Conservation (phyloP, 2,797 vertebrate species). For the Sebastes hubbsi region DNA sequence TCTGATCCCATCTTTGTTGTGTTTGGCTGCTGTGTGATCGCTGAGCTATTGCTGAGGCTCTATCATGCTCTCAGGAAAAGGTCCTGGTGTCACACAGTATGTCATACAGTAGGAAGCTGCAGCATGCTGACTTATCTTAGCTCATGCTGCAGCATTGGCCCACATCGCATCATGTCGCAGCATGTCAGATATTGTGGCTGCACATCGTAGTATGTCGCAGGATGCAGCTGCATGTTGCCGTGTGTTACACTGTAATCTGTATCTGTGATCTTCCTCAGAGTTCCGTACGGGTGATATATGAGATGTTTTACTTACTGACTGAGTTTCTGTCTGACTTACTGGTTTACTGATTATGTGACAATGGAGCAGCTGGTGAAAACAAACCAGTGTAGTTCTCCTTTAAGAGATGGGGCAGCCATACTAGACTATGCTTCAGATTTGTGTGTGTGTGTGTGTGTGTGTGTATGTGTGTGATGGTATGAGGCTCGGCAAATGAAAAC, state of each 20-base stretch:
- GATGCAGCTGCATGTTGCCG: not conserved
- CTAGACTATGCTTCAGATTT: not conserved
- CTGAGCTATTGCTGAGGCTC: slow-evolving; percentile 5
- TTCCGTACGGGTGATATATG: not conserved
- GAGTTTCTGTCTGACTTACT: not conserved
- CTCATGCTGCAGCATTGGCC: not conserved
- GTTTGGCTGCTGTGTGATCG: slow-evolving; percentile 13
- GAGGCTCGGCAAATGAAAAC: slow-evolving; percentile 76
- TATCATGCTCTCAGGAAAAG: not conserved
- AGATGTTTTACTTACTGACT: not conserved
- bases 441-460: slow-evolving; percentile 27
- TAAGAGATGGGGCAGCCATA: slow-evolving; percentile 13
- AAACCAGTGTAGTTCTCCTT: slow-evolving; percentile 13
- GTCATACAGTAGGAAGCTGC: not conserved
- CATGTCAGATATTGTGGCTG: not conserved
- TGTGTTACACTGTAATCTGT: not conserved
- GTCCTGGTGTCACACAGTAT: not conserved
- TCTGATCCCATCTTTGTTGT: slow-evolving; percentile 12
- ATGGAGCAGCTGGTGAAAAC: not conserved
- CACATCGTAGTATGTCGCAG: not conserved
- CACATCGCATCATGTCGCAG: not conserved
- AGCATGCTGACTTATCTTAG: not conserved
- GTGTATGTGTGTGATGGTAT: slow-evolving; percentile 27
- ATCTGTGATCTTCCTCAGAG: not conserved
- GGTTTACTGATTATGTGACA: not conserved